These are phyloP conservation scores for Dromaius novaehollandiae DNA, from an alignment of 2,113 vertebrate species.

Conservation along the genomic window DNA sequence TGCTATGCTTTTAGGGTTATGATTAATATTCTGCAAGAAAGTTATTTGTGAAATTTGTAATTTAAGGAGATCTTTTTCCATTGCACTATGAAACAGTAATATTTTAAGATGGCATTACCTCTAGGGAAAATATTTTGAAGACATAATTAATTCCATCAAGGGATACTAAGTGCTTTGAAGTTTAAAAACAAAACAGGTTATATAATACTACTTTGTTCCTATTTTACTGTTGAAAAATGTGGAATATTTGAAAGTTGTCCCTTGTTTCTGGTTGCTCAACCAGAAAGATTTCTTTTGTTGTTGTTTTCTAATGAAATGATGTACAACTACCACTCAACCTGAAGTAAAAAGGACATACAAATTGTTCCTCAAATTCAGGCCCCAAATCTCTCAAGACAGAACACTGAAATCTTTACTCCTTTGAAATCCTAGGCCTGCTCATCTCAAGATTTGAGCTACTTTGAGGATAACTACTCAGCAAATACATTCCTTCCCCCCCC, in stretches of 20 bases:
- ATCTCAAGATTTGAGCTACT: constrained; percentile 34
- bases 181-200: neutral
- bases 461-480: constrained; percentile 36
- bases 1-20: neutral
- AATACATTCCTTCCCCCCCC: neutral
- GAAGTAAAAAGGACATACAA: constrained; percentile 69
- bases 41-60: neutral
- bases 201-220: constrained; percentile 53
- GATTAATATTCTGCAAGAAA: neutral
- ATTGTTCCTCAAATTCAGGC: constrained; percentile 48
- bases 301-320: constrained; percentile 60
- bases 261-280: constrained; percentile 56
- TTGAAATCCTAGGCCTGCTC: constrained; percentile 53
- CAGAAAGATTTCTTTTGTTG: constrained; percentile 38
- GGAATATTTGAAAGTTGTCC: constrained; percentile 42
- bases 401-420: constrained; percentile 57
- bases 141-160: neutral
- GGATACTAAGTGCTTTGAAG: neutral
- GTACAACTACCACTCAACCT: constrained; percentile 51
- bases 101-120: neutral
- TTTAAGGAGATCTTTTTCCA: neutral
- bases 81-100: neutral
- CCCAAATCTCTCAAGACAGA: constrained; percentile 43
- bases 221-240: constrained; percentile 32
- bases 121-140: neutral